Conservation (phyloP, 1,140 invertebrate genomes). For the Drosophila leontia region DNA sequence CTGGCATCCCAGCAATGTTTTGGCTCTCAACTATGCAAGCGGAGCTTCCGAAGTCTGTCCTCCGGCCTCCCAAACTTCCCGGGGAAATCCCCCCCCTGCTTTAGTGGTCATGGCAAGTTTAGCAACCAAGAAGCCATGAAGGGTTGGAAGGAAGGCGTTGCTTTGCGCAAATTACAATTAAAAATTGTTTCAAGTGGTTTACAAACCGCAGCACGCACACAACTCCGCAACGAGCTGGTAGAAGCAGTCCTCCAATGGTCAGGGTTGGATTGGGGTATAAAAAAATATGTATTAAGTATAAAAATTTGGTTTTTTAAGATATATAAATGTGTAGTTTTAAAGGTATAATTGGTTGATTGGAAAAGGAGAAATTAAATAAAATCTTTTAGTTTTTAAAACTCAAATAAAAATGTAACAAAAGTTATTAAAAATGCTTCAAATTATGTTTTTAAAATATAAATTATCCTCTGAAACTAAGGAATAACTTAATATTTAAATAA, state of each 20-base stretch:
- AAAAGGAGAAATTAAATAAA: accelerated
- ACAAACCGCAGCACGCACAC: conserved; percentile 76
- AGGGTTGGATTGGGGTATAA: conserved; percentile 25
- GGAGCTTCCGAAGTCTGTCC: conserved; percentile 46
- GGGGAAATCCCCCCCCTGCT: neutral
- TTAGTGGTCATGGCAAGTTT: conserved; percentile 43
- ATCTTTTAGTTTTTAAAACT: neutral
- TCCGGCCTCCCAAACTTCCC: conserved; percentile 9
- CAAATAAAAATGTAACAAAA: neutral
- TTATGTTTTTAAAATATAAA: neutral
- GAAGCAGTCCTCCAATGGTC: conserved; percentile 11
- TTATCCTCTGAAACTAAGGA: neutral
- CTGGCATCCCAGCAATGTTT: conserved; percentile 75
- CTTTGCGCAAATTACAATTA: conserved; percentile 82
- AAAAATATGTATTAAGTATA: neutral
- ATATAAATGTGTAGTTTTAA: neutral
- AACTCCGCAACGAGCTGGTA: conserved; percentile 32
- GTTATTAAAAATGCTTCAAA: neutral
- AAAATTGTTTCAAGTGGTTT: conserved; percentile 84
- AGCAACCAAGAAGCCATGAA: conserved; percentile 8
- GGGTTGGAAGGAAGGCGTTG: conserved; percentile 55
- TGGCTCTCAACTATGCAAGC: conserved; percentile 73
- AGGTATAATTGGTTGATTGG: no score
- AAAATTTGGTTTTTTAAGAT: neutral
- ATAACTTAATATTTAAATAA: neutral